Evolutionary conservation across 2,888 invertebrate genomes (phyloP), one percentile per base, ranked within the genome.

Genomic region (Cenopis cana): DNA sequence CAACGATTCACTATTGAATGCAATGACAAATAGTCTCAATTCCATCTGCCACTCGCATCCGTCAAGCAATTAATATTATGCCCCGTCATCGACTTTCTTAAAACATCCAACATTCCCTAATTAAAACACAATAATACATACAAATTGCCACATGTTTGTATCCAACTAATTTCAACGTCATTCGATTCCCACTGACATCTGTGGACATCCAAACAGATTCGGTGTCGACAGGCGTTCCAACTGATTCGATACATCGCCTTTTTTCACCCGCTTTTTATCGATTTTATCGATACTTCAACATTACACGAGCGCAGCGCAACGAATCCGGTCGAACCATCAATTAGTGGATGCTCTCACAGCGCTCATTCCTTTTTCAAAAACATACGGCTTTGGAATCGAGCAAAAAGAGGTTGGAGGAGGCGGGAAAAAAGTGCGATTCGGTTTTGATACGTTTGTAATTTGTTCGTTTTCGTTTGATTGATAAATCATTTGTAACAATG

Each of bases 341-440:
- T 91, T 90, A 91, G 90, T 89, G 84, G 89, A 86, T 85, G 85
- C 88, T 89, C 88, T 88, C 86, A 88, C 87, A 87, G 82, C 83
- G 82, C 81, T 33, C 81, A 81, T 77, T 75, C 82, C 79, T 85
- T 84, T 82, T 82, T 85, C 81, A 82, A 87, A 85, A 89, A 89
- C 86, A 86, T 82, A 86, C 87, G 86, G 88, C 83, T 89, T 86
- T 84, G 81, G 81, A 82, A 88, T 81, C 81, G 82, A 78, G 81
- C 79, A 84, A 82, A 81, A 87, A 87, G 86, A 85, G 73, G 78
- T 79, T 82, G 81, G 84, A 86, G 87, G 86, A 86, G 86, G 77
- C 82, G 81, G 82, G 87, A 86, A 89, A 86, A 87, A 86, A 77
- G 79, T 76, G 80, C 74, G 69, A 66, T 70, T 88, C 85, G 87